These are phyloP conservation scores for Ophiodon elongatus DNA, from an alignment of 2,113 vertebrate species.

Conservation along the genomic window DNA sequence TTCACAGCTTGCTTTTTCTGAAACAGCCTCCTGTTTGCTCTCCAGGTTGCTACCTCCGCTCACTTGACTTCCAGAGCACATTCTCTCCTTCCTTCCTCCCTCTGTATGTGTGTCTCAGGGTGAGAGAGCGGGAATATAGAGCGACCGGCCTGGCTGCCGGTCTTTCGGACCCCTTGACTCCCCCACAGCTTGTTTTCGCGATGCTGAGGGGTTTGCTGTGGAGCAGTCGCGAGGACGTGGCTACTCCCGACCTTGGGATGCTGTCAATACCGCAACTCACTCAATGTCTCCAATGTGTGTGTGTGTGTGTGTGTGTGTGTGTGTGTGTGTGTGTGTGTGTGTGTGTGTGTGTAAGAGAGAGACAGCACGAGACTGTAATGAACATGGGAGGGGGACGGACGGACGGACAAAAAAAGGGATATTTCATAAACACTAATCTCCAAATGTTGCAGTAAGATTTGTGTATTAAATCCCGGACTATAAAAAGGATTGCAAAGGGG, in stretches of 20 bases:
- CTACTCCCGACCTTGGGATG: constrained; percentile 67
- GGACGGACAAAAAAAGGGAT: not conserved
- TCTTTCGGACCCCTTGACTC: constrained; percentile 49
- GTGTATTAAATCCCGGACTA: constrained; percentile 34
- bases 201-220: constrained; percentile 50
- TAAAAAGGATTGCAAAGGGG: constrained; percentile 5
- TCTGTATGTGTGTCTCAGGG: constrained; percentile 28
- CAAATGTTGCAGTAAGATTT: constrained; percentile 43
- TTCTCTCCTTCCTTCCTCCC: constrained; percentile 16
- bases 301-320: not conserved
- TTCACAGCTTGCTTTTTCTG: constrained; percentile 12
- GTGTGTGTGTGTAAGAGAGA: not conserved
- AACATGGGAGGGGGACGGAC: not conserved
- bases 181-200: constrained; percentile 64
- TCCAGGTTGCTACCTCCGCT: constrained; percentile 10
- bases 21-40: constrained; percentile 34
- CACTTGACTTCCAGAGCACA: constrained; percentile 68
- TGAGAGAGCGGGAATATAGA: not conserved
- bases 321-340: not conserved
- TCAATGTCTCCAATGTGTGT: constrained; percentile 40
- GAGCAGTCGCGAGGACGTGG: constrained; percentile 11
- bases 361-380: not conserved
- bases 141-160: constrained; percentile 25
- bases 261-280: constrained; percentile 41
- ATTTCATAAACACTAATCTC: constrained; percentile 43